These are phyloP conservation scores for Micrasema minimum DNA, from an alignment of 1,140 invertebrate species.

Conservation along the genomic window DNA sequence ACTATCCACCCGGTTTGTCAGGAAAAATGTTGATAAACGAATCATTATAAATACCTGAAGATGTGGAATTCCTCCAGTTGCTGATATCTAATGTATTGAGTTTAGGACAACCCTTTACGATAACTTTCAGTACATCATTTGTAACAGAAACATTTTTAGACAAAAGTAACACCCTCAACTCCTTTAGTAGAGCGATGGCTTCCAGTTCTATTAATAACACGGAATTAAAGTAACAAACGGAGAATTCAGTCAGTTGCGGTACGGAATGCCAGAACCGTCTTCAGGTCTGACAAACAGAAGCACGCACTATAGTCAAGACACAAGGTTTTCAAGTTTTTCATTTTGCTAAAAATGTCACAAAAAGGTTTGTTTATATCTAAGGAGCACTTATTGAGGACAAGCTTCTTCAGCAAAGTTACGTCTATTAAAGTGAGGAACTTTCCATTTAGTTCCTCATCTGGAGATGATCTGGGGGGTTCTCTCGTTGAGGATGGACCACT, in stretches of 20 bases:
- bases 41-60: constrained; percentile 12
- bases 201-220: constrained; percentile 17
- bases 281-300: constrained; percentile 59
- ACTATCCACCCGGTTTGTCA: no score
- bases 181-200: constrained; percentile 27
- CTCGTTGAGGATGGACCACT: constrained; percentile 62
- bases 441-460: constrained; percentile 61
- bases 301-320: constrained; percentile 59
- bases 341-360: constrained; percentile 56
- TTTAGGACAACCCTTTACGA: constrained; percentile 39
- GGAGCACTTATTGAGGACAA: constrained; percentile 62
- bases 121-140: constrained; percentile 35
- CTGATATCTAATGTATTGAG: constrained; percentile 32
- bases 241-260: constrained; percentile 59
- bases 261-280: constrained; percentile 58
- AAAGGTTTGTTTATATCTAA: constrained; percentile 57
- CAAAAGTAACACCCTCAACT: constrained; percentile 36
- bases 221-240: constrained; percentile 58
- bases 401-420: constrained; percentile 54
- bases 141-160: constrained; percentile 35
- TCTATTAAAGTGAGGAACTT: constrained; percentile 54
- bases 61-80: not conserved
- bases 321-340: constrained; percentile 57
- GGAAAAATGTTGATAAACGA: no score
- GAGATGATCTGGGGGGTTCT: constrained; percentile 62